phyloP scores from a whole-genome alignment of 2,797 vertebrate species.

The Balearica regulorum region DNA sequence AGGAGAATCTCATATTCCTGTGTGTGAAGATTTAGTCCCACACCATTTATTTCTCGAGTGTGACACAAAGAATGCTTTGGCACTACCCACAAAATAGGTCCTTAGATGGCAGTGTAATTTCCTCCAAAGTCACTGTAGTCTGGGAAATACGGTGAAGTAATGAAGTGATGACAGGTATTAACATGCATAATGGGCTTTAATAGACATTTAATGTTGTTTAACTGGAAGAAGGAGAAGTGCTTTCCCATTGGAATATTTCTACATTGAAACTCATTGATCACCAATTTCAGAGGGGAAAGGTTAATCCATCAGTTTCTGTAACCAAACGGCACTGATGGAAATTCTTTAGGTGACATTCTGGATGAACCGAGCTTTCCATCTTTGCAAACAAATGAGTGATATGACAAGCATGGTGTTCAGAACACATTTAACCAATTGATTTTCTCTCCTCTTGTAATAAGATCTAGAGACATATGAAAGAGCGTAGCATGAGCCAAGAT shows the following conservation, averaged over 20 bases:
- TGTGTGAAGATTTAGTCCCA: slow-evolving; percentile 41
- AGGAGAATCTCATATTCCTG: neutral
- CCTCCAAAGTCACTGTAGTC: slow-evolving; percentile 52
- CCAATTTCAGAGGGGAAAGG: slow-evolving; percentile 79
- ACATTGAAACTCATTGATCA: slow-evolving; percentile 87
- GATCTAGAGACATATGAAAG: slow-evolving; percentile 92
- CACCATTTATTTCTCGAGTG: slow-evolving; percentile 38
- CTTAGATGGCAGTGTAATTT: slow-evolving; percentile 53
- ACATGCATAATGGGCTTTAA: slow-evolving; percentile 77
- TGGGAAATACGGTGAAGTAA: slow-evolving; percentile 64
- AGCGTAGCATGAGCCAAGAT: slow-evolving; percentile 68
- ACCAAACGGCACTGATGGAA: slow-evolving; percentile 79
- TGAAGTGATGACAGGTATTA: slow-evolving; percentile 81
- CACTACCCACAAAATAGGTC: slow-evolving; percentile 22
- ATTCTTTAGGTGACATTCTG: slow-evolving; percentile 87
- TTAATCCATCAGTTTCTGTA: slow-evolving; percentile 90
- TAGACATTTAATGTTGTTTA: slow-evolving; percentile 77
- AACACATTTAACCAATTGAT: slow-evolving; percentile 96
- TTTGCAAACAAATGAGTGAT: slow-evolving; percentile 96
- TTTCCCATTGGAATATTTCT: slow-evolving; percentile 77
- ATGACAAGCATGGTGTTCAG: slow-evolving; percentile 91
- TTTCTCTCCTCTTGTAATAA: slow-evolving; percentile 95
- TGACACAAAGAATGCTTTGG: slow-evolving; percentile 33
- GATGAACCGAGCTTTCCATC: slow-evolving; percentile 85
- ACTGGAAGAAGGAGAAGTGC: slow-evolving; percentile 65